phyloP scores from a whole-genome alignment of 1,140 invertebrate genomes.

The Bombus impatiens region DNA sequence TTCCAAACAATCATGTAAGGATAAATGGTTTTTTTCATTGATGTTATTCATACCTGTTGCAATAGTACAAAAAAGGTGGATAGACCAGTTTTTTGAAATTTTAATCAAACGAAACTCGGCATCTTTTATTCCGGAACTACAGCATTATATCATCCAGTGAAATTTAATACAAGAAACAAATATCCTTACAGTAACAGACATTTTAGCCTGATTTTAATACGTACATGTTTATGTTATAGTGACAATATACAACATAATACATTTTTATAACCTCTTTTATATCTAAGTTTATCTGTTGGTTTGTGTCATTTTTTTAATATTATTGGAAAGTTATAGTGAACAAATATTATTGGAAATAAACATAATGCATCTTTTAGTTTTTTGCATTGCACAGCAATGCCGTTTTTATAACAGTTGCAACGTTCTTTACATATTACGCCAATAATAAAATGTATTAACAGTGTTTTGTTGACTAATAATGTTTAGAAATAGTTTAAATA shows the following conservation, averaged over 20 bases:
- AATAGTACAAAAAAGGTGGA: not conserved
- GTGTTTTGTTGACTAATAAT: slow-evolving; percentile 65
- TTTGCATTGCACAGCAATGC: slow-evolving; percentile 74
- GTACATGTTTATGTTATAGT: not conserved
- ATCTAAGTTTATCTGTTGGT: slow-evolving; percentile 4
- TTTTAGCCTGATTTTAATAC: slow-evolving; percentile 23
- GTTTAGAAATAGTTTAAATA: slow-evolving; percentile 55
- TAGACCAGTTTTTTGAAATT: not conserved
- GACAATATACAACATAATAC: slow-evolving; percentile 2
- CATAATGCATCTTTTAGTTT: slow-evolving; percentile 58
- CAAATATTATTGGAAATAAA: slow-evolving; percentile 55
- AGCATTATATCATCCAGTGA: not conserved
- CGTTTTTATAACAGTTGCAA: slow-evolving; percentile 72
- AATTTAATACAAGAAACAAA: slow-evolving; percentile 1
- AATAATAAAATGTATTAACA: slow-evolving; percentile 72
- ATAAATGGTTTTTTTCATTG: not conserved
- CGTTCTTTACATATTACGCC: slow-evolving; percentile 66
- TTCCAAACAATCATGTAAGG: not conserved
- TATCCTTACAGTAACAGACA: not conserved
- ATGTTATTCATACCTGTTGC: not conserved
- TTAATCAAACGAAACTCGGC: not conserved
- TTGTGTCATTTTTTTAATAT: not conserved
- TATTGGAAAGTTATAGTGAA: slow-evolving; percentile 38
- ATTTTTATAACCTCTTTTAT: not conserved
- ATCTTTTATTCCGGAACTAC: not conserved